Base-by-base conservation (phyloP, 2,113 vertebrate genomes). In the Psittacula cyanocephala region DNA sequence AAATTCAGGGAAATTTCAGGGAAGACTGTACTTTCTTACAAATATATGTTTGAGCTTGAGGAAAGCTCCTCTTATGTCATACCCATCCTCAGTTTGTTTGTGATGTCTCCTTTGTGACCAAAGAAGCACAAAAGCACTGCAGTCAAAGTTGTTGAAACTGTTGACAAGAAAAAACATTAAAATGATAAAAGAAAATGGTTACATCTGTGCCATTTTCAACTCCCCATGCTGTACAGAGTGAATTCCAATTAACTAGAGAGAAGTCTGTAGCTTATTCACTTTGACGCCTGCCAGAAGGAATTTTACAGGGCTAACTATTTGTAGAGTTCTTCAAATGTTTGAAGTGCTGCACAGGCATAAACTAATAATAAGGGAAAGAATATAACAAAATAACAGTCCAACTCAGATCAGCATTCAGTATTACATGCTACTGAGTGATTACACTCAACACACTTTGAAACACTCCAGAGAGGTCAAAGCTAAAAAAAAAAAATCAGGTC, bases 401-500 rank as follows among this genome's bases (percentile, higher is more conserved):
- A 41, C 47, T 95, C 74, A 91, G 47, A 89, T 5, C 19, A 82
- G 59, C 49, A 33, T 23, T 68, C 52, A 87, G 19, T 80, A 63
- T 69, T 62, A 70, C 17, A 37, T 4, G 18, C 50, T 88, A 57
- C 9, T 77, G 49, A 93, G n/a, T 83, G 47, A 92, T 80, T 93
- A 82, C 23, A 23, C 31, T 60, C 75, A 87, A 57, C 22, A 65
- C 5, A 44, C 62, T 89, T 63, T 79, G 74, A 97, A 94, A 87
- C 71, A 55, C 60, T 88, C 50, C 75, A 94, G 53, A 81, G 44
- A 82, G 91, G 79, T 91, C 84, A 96, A 55, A 89, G 63, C 43
- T 80, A 72, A 84, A 93, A 95, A 88, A 88, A 88, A 63, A 68
- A 64, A 81, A 43, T 60, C 69, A 85, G 69, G 88, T 93, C 89